Conservation (phyloP, 2,113 vertebrate genomes). For the Craseonycteris thonglongyai region DNA sequence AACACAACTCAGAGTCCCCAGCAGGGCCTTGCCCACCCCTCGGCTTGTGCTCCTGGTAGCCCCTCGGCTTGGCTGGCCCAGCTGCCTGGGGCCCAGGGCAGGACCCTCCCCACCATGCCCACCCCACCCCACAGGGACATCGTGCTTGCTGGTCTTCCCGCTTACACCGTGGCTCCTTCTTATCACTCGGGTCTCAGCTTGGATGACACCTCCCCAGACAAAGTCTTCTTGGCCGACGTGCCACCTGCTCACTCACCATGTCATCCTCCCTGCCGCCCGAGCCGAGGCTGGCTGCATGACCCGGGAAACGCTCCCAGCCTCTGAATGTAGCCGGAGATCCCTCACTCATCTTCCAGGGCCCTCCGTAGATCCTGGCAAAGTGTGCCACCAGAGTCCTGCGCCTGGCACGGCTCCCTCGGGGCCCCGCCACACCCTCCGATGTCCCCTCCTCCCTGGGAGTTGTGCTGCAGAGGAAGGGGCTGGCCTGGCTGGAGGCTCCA, state of each 20-base stretch:
- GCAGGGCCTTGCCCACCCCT: background rate
- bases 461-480: background rate
- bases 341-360: fast-evolving
- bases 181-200: background rate
- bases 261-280: too few relatives aligned
- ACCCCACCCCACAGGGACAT: background rate
- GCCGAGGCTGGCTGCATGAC: background rate
- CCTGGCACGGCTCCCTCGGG: background rate
- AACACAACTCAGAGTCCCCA: background rate
- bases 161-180: background rate
- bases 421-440: background rate
- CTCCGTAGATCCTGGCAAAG: fast-evolving
- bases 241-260: fast-evolving
- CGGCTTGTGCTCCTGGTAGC: background rate
- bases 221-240: background rate
- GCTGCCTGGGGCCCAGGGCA: too few relatives aligned
- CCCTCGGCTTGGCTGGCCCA: background rate
- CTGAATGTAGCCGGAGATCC: too few relatives aligned
- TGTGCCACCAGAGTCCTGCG: background rate
- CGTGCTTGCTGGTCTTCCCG: background rate
- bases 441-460: too few relatives aligned
- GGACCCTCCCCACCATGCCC: background rate
- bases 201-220: background rate
- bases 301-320: fast-evolving
- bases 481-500: background rate